Base-by-base conservation (phyloP, 2,888 invertebrate genomes). In the Teleiodes luculella region DNA sequence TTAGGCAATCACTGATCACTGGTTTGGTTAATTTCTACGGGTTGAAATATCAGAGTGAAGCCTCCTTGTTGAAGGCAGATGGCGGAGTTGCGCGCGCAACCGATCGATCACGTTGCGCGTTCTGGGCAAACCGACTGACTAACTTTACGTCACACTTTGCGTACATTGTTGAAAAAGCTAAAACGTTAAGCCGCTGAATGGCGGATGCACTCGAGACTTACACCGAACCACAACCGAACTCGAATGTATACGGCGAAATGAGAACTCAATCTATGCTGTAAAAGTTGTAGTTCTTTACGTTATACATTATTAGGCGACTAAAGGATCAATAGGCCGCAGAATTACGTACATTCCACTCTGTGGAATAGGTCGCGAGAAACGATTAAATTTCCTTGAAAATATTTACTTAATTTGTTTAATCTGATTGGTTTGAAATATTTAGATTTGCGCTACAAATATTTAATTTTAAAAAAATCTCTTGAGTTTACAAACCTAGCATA, bases 91-190 rank as follows among this genome's bases (percentile, higher is more conserved):
- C 88, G 88, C 88, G 88, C 88, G 88, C 87, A 85, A 8, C 37
- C 82, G 82, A 88, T 88, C 88, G 88, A 88, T 88, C 70, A 74
- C 75, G 82, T 79, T 86, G 88, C 87, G 75, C 74, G 86, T 16
- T 78, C 74, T 77, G 78, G 75, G 73, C 78, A 76, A 72, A 75
- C 76, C 69, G 76, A 79, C 74, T 73, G 74, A 70, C 76, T 76
- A 78, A 75, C 80, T 87, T 86, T 86, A 86, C 87, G 86, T 87
- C 87, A 87, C 79, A 74, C 75, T 74, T 78, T 86, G 86, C 87
- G 86, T 86, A 87, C 86, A 86, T 84, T 82, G 83, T 81, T 73
- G 76, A 77, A 71, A 72, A 64, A 61, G 72, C 70, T 75, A 69
- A 66, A 72, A 69, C 64, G 67, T 65, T 68, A 68, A 70, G 56